A percentile compares a stretch with the other conserved stretches of the same genome.
phyloP scores from a whole-genome alignment of 35 echinoderm and acorn worm genomes.

The Nesometra sesokonis region DNA sequence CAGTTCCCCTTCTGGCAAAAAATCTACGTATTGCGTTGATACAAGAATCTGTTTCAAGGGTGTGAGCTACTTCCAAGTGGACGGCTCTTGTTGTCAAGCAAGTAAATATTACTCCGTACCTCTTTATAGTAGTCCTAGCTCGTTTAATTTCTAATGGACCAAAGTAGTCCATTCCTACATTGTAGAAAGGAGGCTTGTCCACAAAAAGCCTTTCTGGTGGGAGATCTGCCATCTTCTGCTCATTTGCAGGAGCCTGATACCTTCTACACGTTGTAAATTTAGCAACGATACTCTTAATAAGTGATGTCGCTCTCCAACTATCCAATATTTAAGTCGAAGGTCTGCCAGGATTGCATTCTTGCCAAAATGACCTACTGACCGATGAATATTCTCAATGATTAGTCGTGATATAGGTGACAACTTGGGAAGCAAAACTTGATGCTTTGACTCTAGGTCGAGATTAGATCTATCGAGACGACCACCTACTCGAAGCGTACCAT shows the following conservation, averaged over 20 bases:
- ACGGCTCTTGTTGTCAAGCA: not conserved
- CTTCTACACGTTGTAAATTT: not conserved
- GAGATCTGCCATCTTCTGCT: not conserved
- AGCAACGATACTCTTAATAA: not conserved
- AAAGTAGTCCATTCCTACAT: slow-evolving; percentile 15
- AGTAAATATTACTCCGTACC: not conserved
- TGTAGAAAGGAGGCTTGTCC: not conserved
- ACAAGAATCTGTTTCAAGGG: not conserved
- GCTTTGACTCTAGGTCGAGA: not conserved
- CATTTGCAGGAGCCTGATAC: not conserved
- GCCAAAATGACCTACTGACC: not conserved
- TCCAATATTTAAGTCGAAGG: not conserved
- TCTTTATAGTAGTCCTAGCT: not conserved
- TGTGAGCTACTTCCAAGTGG: not conserved
- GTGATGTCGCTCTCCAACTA: not conserved
- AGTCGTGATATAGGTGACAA: not conserved
- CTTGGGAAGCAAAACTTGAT: not conserved
- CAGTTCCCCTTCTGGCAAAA: not conserved
- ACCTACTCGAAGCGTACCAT: not conserved
- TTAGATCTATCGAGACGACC: not conserved
- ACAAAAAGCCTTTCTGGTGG: not conserved
- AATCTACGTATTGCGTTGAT: not conserved
- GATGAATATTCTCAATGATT: not conserved
- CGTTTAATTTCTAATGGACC: slow-evolving; percentile 11
- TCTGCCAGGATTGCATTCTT: not conserved